These are phyloP conservation scores for Brachycybe producta DNA, from an alignment of 2,888 invertebrate genomes.

Conservation along the genomic window DNA sequence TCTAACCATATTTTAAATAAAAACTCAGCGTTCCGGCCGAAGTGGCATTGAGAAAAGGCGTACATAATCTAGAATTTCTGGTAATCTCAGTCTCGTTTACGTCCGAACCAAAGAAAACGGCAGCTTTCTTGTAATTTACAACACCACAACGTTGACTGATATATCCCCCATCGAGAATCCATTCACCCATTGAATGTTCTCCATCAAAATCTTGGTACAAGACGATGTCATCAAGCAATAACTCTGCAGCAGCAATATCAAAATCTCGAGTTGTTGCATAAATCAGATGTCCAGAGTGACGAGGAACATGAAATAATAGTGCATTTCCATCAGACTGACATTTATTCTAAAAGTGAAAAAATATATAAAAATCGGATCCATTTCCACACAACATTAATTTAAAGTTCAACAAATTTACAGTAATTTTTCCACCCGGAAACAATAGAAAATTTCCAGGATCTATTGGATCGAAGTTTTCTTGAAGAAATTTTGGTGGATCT, in stretches of 20 bases:
- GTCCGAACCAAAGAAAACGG: constrained; percentile 26
- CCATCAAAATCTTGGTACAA: constrained; percentile 21
- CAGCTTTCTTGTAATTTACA: constrained; percentile 26
- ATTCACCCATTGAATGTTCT: constrained; percentile 24
- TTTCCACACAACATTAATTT: no score
- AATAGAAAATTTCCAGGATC: constrained; percentile 35
- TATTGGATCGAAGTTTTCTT: constrained; percentile 35
- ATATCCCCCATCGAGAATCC: constrained; percentile 28
- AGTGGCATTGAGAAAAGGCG: constrained; percentile 28
- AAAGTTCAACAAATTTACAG: no score
- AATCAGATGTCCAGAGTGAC: constrained; percentile 24
- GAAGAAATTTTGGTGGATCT: constrained; percentile 27
- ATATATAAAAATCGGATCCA: neutral
- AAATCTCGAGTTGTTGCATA: constrained; percentile 31
- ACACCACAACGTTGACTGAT: constrained; percentile 29
- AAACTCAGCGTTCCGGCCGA: constrained; percentile 30
- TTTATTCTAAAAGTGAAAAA: constrained; percentile 26
- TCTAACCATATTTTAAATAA: constrained; percentile 29
- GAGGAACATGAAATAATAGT: constrained; percentile 29
- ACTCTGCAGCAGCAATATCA: constrained; percentile 25
- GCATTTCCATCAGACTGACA: constrained; percentile 33
- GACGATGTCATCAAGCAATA: constrained; percentile 20
- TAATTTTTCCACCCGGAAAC: constrained; percentile 34
- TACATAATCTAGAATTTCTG: constrained; percentile 30
- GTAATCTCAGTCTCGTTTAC: constrained; percentile 18